phyloP scores from a whole-genome alignment of 2,797 vertebrate genomes.

The Anguilla obscura region DNA sequence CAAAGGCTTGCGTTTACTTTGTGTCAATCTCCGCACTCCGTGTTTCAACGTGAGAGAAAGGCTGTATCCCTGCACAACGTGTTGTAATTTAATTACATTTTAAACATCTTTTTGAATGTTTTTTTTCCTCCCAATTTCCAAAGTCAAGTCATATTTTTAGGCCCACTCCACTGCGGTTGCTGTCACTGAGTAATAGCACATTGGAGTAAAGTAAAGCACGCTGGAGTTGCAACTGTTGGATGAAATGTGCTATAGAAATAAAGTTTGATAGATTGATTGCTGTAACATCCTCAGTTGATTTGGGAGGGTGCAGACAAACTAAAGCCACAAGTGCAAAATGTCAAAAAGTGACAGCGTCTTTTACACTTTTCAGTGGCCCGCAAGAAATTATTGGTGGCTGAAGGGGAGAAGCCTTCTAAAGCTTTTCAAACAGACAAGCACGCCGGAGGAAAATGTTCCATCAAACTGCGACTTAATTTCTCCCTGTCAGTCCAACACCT shows the following conservation, averaged over 20 bases:
- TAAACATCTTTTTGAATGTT: background rate
- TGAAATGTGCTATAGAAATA: too few species aligned
- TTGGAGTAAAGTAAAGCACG: too few species aligned
- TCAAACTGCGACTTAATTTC: background rate
- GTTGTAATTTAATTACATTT: background rate
- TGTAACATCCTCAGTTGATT: background rate
- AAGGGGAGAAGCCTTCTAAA: too few species aligned
- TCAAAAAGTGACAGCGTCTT: too few species aligned
- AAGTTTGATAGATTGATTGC: too few species aligned
- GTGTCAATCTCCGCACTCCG: background rate
- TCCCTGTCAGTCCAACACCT: background rate
- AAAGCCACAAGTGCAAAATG: too few species aligned
- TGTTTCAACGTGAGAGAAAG: background rate
- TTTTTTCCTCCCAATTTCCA: background rate
- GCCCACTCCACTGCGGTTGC: too few species aligned
- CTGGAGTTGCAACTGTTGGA: too few species aligned
- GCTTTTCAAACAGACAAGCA: background rate
- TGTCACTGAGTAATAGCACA: too few species aligned
- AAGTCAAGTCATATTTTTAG: background rate
- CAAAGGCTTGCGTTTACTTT: background rate
- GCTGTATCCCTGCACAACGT: background rate
- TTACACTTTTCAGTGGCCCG: too few species aligned
- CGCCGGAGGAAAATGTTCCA: background rate
- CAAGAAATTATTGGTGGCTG: too few species aligned
- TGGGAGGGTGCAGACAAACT: too few species aligned